These are phyloP conservation scores for Montifringilla adamsi DNA, from an alignment of 2,113 vertebrate genomes.

Conservation along the genomic window DNA sequence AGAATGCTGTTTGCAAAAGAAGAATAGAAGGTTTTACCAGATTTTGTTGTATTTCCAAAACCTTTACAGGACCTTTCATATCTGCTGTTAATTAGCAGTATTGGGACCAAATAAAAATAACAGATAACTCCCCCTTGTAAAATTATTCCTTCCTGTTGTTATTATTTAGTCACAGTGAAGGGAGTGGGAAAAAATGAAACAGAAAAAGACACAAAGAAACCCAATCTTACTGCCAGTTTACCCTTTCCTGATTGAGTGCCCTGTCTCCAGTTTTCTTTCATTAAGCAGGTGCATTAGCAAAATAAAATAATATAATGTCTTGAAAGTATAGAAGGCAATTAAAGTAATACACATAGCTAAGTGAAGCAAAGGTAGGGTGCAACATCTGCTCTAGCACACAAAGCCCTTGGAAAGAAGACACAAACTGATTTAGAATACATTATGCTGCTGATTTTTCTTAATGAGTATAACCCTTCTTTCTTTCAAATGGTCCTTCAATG, in stretches of 20 bases:
- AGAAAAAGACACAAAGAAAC: background rate
- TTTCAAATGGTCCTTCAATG: background rate
- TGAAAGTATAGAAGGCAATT: conserved; percentile 21
- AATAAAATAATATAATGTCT: background rate
- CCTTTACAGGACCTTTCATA: conserved; percentile 3
- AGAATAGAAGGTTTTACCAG: background rate
- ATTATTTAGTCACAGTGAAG: conserved; percentile 7
- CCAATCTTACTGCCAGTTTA: background rate
- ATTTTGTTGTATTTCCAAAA: conserved; percentile 12
- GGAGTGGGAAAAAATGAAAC: background rate
- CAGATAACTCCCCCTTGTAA: background rate
- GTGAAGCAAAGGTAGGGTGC: background rate
- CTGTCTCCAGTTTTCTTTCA: background rate
- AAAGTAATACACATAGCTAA: background rate
- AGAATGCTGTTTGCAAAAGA: background rate
- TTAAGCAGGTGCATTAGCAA: conserved; percentile 1
- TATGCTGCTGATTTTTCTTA: background rate
- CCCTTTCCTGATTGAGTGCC: background rate
- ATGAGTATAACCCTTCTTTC: background rate
- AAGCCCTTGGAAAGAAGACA: background rate
- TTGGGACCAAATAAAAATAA: conserved; percentile 34
- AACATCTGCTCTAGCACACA: background rate
- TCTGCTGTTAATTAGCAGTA: conserved; percentile 47
- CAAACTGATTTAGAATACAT: background rate
- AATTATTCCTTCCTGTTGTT: background rate